Base-by-base conservation (phyloP, 2,113 vertebrate genomes). In the Muntiacus reevesi region DNA sequence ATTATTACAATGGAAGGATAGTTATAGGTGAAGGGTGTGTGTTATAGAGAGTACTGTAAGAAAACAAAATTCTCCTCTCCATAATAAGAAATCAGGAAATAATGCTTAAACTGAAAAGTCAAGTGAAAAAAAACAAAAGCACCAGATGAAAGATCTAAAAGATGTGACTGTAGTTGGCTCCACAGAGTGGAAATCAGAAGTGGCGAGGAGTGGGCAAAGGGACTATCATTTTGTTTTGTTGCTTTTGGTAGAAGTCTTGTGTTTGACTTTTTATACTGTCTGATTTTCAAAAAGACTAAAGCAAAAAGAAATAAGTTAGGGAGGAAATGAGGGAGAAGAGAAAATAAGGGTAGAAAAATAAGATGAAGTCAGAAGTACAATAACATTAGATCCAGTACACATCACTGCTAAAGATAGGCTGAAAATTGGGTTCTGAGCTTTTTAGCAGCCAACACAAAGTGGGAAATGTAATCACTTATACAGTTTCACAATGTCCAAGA, bases 381-480 rank as follows among this genome's bases (percentile, higher is more conserved):
- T 27, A 83, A 89, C 76, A 87, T 55, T 85, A 90, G 62, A 86
- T 47, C 19, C 11, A 60, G 25, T 54, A 17, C 5, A 95, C 54
- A 78, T 43, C 47, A 86, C 47, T 87, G 79, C 64, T 90, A 88
- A 74, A 95, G 92, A 95, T 86, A 97, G 90, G 64, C 67, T 94
- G 40, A 88, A 89, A 91, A 62, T 94, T 95, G 91, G 50, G 82
- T 88, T 85, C 95, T 88, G 92, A 95, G 95, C 81, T 91, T 93
- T 94, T 67, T 60, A 97, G 85, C 79, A 94, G 74, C 81, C 87
- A 94, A 59, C 33, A 93, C 85, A 87, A 95, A 95, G 55, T 83
- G 87, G 89, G 88, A 95, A 96, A 97, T 83, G 15, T 88, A 94
- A 97, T 92, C 93, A 57, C 96, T 96, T 91, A 86, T 88, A 81